Conservation (phyloP, 2,797 vertebrate genomes). For the Sebastes elongatus region DNA sequence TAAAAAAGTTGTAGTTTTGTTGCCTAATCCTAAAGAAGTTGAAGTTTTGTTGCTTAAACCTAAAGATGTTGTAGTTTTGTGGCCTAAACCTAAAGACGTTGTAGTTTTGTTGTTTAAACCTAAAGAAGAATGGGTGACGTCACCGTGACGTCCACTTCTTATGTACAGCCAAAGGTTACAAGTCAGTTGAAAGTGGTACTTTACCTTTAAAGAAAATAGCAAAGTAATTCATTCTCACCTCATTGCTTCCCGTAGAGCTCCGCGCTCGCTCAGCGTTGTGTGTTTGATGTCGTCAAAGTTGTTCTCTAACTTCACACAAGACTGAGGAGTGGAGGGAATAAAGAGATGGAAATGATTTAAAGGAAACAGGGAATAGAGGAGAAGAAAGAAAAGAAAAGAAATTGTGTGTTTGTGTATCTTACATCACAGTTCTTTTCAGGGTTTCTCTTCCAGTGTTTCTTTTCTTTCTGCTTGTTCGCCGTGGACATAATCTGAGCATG, state of each 20-base stretch:
- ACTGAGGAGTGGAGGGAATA: conserved; percentile 59
- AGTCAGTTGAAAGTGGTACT: too few species aligned
- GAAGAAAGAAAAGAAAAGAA: not conserved
- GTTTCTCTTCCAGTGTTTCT: conserved; percentile 94
- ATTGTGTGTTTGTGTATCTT: conserved; percentile 60
- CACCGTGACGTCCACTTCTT: too few species aligned
- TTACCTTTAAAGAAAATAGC: too few species aligned
- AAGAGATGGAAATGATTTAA: fast-evolving
- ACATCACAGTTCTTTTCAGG: conserved; percentile 86
- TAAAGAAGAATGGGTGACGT: too few species aligned
- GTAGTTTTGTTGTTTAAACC: fast-evolving
- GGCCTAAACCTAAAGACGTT: too few species aligned
- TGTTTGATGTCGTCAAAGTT: conserved; percentile 97
- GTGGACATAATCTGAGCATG: conserved; percentile 86
- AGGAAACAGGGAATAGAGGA: not conserved
- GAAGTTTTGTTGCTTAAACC: fast-evolving
- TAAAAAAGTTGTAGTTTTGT: too few species aligned
- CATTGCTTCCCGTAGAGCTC: conserved; percentile 73
- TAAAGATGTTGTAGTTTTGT: too few species aligned
- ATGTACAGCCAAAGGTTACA: too few species aligned
- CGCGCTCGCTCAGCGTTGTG: conserved; percentile 90
- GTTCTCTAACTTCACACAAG: conserved; percentile 89
- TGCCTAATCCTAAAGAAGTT: fast-evolving
- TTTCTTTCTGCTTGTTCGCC: conserved; percentile 86
- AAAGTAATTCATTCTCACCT: conserved; percentile 45